Evolutionary conservation across 2,888 invertebrate species (phyloP), one percentile per base, ranked within the genome.

Genomic region (Tetropium fuscum): DNA sequence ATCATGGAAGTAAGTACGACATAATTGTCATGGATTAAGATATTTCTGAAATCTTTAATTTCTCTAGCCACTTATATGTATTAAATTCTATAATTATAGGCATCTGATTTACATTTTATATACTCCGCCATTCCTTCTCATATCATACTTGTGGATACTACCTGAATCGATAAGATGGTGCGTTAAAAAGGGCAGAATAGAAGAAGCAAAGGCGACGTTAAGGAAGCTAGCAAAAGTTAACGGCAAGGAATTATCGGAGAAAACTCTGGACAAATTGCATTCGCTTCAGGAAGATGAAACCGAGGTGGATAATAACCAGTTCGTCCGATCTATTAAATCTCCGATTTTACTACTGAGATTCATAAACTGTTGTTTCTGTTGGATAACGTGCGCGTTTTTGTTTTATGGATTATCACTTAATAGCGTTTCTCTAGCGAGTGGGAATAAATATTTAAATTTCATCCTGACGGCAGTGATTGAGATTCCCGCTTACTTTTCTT

Each of bases 331-430:
- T 10, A 7, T 57, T 19, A 40, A 57, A 15, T 57, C 45, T 2
- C 15, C 11, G 3, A 38, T 13, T 7, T 74, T 90, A 7, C 75
- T 87, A 58, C 71, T 83, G 0, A 83, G 90, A 27, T 80, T 89
- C 38, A 68, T 84, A 1, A 87, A 88, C 47, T 90, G 91, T 66
- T 89, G 89, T n/a, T 86, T 91, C 68, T 91, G 91, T 83, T 93
- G 92, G 92, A 87, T 92, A n/a, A 88, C 92, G 0, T 88, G 90
- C 70, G 89, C 90, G 0, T 88, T 93, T 64, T 88, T 93, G 11
- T 94, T 92, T 78, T 93, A 92, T 73, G 94, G 94, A 0, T 80
- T 94, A 25, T 91, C 91, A 0, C 84, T 94, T 51, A 92, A 91
- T 80, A 88, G 93, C 0, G 91, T 92, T 1, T 85, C 89, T 0